Conservation (phyloP, 1,140 invertebrate genomes). For the Magallana ariakensis region DNA sequence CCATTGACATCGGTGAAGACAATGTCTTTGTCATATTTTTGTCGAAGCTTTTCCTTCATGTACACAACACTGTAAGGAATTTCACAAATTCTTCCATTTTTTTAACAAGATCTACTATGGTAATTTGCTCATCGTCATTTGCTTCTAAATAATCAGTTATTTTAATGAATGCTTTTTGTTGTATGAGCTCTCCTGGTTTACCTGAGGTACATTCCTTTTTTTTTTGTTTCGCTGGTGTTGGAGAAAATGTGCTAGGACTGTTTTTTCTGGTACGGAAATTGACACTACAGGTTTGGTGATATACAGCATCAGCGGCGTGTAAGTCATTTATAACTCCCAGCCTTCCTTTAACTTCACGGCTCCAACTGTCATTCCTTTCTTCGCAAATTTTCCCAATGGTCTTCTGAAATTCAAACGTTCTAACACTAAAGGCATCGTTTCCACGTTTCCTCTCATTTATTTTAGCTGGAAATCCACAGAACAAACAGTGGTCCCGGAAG, state of each 20-base stretch:
- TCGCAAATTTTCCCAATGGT: no score
- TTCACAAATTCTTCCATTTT: constrained; percentile 39
- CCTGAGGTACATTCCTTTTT: constrained; percentile 2
- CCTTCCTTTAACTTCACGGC: no score
- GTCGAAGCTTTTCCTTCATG: constrained; percentile 48
- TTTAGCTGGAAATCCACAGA: not conserved
- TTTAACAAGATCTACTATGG: constrained; percentile 43
- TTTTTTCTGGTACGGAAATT: constrained; percentile 57
- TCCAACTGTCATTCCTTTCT: no score
- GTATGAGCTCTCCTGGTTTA: not conserved
- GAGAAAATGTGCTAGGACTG: constrained; percentile 18
- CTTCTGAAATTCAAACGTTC: no score
- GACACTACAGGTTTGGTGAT: constrained; percentile 53
- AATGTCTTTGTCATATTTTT: constrained; percentile 51
- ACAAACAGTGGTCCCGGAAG: not conserved
- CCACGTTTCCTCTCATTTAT: not conserved
- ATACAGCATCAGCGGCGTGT: constrained; percentile 57
- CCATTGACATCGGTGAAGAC: constrained; percentile 50
- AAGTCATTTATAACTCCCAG: constrained; percentile 45
- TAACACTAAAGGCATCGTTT: no score
- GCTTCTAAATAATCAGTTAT: constrained; percentile 45
- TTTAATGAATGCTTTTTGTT: not conserved
- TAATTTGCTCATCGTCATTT: constrained; percentile 50
- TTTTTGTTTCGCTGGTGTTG: constrained; percentile 30
- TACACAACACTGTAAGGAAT: constrained; percentile 42